Base-by-base conservation (phyloP, 2,888 invertebrate species). In the Napeogenes sylphis region DNA sequence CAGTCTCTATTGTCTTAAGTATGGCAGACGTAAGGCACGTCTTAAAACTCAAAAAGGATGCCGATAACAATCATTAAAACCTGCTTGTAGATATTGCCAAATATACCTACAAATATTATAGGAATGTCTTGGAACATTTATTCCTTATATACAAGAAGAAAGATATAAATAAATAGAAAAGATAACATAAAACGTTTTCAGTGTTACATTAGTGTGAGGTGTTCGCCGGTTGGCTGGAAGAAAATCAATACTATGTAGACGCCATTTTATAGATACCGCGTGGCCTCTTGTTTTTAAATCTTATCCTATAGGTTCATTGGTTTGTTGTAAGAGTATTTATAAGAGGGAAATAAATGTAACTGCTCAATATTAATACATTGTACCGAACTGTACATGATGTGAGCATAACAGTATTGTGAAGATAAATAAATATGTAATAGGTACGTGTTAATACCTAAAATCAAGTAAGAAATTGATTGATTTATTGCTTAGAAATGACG, bases 1-100 rank as follows among this genome's bases (percentile, higher is more conserved):
- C 83, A 83, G 64, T 72, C 70, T 74, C 82, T 77, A 83, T 82
- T 82, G 82, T 83, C 78, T 77, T 72, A 72, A 74, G 75, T 76
- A 72, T 74, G 71, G 70, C 69, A 59, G 66, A 67, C 64, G 64
- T 68, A 57, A 57, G 64, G 61, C 68, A 70, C 68, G 69, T 68
- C 56, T 64, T 61, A 45, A 67, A 70, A 71, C 63, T 68, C 61
- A 56, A 70, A 65, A 65, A 62, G 63, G 60, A 63, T 45, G 56
- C 56, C 51, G 65, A 59, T 61, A 67, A 57, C 65, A 60, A 63
- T 61, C 63, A 61, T 58, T 59, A 57, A 57, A 64, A 61, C 53
- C 63, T 58, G 65, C 57, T 58, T 63, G 21, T 21, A 51, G 12
- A 51, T 51, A 30, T 30, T 21, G 30, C 30, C 21, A 12, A 30